phyloP scores from a whole-genome alignment of 2,888 invertebrate genomes.

The Mythimna lalbum region DNA sequence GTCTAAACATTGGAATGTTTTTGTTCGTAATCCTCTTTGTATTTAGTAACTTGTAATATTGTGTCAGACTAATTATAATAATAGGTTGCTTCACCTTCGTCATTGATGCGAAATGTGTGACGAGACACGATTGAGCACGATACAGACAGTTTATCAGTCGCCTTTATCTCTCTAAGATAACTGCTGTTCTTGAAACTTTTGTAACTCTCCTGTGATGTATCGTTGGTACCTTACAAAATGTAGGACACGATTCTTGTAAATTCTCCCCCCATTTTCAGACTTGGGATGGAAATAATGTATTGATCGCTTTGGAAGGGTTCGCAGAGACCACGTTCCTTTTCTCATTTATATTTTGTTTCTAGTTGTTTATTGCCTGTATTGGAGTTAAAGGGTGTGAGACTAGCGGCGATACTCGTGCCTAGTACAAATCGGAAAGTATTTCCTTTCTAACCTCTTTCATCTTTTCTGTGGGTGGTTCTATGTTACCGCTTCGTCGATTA shows the following conservation, averaged over 20 bases:
- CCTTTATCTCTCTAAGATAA: conserved; percentile 75
- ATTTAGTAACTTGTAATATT: conserved; percentile 16
- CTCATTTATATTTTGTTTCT: neutral
- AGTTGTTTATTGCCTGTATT: neutral
- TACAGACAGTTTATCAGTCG: conserved; percentile 65
- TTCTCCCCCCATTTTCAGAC: conserved; percentile 18
- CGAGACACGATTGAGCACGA: conserved; percentile 76
- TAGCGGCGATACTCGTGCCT: too few species aligned
- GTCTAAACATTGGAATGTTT: conserved; percentile 30
- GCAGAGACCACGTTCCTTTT: neutral
- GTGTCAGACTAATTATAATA: conserved; percentile 25
- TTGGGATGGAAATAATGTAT: conserved; percentile 29
- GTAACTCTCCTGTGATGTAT: conserved; percentile 49
- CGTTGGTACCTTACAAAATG: conserved; percentile 12
- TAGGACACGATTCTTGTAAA: conserved; percentile 40
- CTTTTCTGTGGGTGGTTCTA: too few species aligned
- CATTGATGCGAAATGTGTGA: conserved; percentile 65
- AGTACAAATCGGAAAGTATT: too few species aligned
- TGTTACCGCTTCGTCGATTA: neutral
- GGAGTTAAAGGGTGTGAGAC: too few species aligned
- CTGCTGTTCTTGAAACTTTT: conserved; percentile 67
- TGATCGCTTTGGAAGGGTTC: conserved; percentile 26
- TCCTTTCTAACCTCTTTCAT: too few species aligned
- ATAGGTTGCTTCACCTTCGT: conserved; percentile 57
- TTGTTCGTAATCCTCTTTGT: conserved; percentile 20